A percentile compares a stretch with the other conserved stretches of the same genome.
Conservation (phyloP, 2,113 vertebrate species). For the Apteryx owenii region DNA sequence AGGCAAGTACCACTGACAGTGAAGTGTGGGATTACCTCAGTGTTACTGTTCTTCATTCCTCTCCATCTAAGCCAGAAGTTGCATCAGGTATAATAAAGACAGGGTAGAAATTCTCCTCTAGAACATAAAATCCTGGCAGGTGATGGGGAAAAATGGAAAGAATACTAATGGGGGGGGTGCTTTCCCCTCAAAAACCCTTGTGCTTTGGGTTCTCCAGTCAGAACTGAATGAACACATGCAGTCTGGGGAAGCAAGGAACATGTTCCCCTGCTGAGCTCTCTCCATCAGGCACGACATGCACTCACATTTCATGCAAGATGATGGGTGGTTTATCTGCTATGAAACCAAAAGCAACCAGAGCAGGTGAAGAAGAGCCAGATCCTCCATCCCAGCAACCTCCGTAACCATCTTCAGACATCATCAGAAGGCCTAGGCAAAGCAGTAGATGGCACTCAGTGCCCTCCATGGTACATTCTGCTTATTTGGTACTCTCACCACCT, state of each 20-base stretch:
- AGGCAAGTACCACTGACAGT: background rate
- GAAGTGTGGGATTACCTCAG: background rate
- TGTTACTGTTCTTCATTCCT: background rate
- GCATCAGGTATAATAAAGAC: background rate
- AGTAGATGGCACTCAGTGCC: background rate
- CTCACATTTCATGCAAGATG: background rate
- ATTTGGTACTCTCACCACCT: background rate
- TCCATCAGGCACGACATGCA: background rate
- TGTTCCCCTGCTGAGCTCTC: background rate
- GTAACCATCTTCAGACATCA: background rate
- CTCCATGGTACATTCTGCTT: background rate
- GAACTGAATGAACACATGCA: background rate
- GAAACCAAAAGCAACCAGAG: background rate
- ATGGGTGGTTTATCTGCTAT: background rate
- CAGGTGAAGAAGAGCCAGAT: background rate
- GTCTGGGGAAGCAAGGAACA: background rate
- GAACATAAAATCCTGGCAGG: background rate
- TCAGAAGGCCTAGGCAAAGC: background rate
- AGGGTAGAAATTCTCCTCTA: background rate
- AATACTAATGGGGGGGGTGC: background rate
- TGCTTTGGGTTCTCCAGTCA: background rate
- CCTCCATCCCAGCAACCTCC: background rate
- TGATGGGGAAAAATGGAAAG: background rate
- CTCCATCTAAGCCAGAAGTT: background rate
- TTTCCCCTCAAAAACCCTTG: background rate